phyloP scores from a whole-genome alignment of 2,113 vertebrate species.

The Mormyrus iriodes region DNA sequence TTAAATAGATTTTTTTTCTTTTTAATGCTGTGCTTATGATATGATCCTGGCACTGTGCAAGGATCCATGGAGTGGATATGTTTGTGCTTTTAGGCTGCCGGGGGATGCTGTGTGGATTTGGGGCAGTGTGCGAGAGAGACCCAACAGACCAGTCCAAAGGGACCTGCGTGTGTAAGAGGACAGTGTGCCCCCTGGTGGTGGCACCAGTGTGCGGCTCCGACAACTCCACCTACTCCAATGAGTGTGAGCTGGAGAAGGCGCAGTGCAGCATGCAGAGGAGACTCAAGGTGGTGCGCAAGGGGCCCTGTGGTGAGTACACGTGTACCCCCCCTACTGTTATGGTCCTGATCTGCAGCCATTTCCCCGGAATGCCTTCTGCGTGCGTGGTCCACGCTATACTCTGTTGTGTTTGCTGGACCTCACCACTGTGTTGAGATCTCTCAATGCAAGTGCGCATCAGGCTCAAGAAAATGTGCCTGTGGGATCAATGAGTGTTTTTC shows the following conservation, averaged over 20 bases:
- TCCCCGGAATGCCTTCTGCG: background rate
- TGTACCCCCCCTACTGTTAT: background rate
- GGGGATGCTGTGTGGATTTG: constrained; percentile 89
- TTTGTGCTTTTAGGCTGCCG: constrained; percentile 65
- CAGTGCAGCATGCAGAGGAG: constrained; percentile 84
- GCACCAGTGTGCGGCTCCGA: constrained; percentile 92
- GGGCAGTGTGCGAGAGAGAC: constrained; percentile 76
- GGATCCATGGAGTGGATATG: background rate
- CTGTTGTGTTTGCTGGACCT: background rate
- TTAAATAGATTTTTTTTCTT: background rate
- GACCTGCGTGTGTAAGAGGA: constrained; percentile 78
- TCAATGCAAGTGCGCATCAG: background rate
- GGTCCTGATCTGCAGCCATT: background rate
- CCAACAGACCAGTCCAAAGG: constrained; percentile 61
- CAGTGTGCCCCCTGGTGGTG: constrained; percentile 70
- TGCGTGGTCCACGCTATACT: background rate
- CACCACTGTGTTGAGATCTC: background rate
- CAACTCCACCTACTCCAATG: constrained; percentile 88
- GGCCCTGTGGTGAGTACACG: constrained; percentile 79
- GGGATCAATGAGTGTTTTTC: background rate
- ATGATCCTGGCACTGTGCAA: background rate
- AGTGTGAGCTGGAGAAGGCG: constrained; percentile 89
- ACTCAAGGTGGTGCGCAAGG: constrained; percentile 86
- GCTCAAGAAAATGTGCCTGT: background rate
- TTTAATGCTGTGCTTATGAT: background rate